Base-by-base conservation (phyloP, 2,888 invertebrate genomes). In the Leptodirus hochenwartii region DNA sequence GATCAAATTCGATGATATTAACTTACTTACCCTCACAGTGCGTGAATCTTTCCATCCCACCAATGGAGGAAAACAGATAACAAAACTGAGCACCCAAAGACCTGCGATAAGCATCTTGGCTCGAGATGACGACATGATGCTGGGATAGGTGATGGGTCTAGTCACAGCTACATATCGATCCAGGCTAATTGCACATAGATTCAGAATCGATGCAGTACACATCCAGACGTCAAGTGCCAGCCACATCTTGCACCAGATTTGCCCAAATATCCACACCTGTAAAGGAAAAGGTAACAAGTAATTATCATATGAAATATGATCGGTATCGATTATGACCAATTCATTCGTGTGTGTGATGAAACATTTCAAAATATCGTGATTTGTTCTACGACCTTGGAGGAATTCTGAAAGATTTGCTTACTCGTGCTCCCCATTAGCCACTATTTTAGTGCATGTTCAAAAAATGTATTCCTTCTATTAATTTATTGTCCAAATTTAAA, bases 221-320 rank as follows among this genome's bases (percentile, higher is more conserved):
- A 95, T 82, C 88, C 93, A 91, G 8, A 96, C 95, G 57, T 96
- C 96, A 33, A 93, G 75, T 0, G 95, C 93, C 38, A 96, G 63
- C 95, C 95, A 96, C 40, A 90, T 73, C 36, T 84, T 80, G 59
- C 95, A 96, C 88, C 93, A 91, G 25, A 87, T 66, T 54, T 81
- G 79, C 28, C 95, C 93, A 53, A 93, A 96, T 45, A 93, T 82
- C 96, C 96, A 96, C 50, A 88, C 77, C 77, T 87, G 63, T 22
- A 56, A 51, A 33, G 34, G 37, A 35, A 34, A 35, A 34, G 17
- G 15, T 14, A 17, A 30, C n/a, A 15, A 9, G 2, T n/a, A n/a
- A n/a, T n/a, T n/a, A n/a, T n/a, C n/a, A n/a, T n/a, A n/a, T n/a
- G n/a, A n/a, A n/a, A n/a, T n/a, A n/a, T 11, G 8, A 28, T 8